These are phyloP conservation scores for Hoplias malabaricus DNA, from an alignment of 2,113 vertebrate species.

Conservation along the genomic window DNA sequence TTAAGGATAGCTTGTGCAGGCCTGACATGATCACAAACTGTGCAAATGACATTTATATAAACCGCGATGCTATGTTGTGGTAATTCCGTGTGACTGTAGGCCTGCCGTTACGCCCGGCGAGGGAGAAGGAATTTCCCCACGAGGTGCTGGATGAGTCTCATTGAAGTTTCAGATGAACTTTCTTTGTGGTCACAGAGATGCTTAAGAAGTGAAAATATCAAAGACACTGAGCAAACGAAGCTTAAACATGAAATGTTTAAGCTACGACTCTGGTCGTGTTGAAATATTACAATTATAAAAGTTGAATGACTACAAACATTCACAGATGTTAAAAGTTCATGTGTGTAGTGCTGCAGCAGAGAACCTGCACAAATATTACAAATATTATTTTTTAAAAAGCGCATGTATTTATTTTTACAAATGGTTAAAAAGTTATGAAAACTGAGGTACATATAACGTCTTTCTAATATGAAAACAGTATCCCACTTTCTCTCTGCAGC, in stretches of 20 bases:
- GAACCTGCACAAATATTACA: too few relatives aligned
- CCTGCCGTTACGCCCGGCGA: background rate
- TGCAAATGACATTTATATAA: constrained; percentile 3
- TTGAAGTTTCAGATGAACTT: background rate
- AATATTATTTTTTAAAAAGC: too few relatives aligned
- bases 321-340: too few relatives aligned
- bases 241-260: too few relatives aligned
- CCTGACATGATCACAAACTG: background rate
- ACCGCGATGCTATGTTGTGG: background rate
- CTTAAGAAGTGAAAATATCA: background rate
- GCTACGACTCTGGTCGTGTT: too few relatives aligned
- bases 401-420: background rate
- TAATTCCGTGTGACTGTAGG: background rate
- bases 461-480: background rate
- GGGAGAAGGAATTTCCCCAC: background rate
- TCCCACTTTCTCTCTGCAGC: background rate
- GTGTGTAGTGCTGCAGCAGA: too few relatives aligned
- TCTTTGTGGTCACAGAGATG: background rate
- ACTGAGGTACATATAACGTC: background rate
- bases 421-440: background rate
- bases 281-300: too few relatives aligned
- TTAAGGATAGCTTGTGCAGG: too few relatives aligned
- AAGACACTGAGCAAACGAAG: too few relatives aligned
- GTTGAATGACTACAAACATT: too few relatives aligned
- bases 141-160: background rate